Evolutionary conservation across 2,113 vertebrate species (phyloP).

Genomic region (Balaenoptera acutorostrata): DNA sequence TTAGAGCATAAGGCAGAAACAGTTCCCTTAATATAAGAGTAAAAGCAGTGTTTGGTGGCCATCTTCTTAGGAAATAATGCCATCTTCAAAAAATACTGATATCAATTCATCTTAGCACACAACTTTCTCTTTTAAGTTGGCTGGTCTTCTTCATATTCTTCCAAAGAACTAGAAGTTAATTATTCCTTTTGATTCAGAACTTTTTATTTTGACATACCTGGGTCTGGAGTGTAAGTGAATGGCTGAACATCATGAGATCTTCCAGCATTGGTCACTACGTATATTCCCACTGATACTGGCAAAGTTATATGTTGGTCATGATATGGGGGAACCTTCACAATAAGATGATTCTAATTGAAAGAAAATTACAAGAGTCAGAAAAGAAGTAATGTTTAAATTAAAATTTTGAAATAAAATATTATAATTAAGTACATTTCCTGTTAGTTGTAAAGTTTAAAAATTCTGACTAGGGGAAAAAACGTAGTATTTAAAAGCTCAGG

Average conservation of each 20-base stretch:
- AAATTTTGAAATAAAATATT: neutral
- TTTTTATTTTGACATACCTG: conserved; percentile 82
- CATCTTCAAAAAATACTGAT: neutral
- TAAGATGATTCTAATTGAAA: conserved; percentile 93
- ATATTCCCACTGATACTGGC: conserved; percentile 93
- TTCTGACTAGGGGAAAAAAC: neutral
- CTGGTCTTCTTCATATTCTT: neutral
- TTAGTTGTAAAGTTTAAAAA: conserved; percentile 29
- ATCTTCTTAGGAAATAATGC: conserved; percentile 8
- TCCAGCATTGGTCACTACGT: conserved; percentile 96
- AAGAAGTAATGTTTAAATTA: neutral
- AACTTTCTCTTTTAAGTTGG: conserved; percentile 10
- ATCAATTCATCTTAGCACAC: neutral
- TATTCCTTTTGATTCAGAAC: neutral
- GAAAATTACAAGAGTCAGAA: conserved; percentile 35
- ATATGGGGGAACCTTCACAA: conserved; percentile 97
- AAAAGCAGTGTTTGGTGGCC: neutral
- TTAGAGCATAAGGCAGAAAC: neutral
- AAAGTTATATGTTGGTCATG: conserved; percentile 90
- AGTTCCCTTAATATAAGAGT: neutral
- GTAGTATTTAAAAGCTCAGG: conserved; percentile 5
- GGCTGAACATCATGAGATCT: conserved; percentile 95
- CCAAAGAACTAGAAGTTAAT: conserved; percentile 24
- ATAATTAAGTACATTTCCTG: neutral
- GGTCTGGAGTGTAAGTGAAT: conserved; percentile 96